Evolutionary conservation across 2,888 invertebrate species (phyloP).

Genomic region (Calliopum simillimum): DNA sequence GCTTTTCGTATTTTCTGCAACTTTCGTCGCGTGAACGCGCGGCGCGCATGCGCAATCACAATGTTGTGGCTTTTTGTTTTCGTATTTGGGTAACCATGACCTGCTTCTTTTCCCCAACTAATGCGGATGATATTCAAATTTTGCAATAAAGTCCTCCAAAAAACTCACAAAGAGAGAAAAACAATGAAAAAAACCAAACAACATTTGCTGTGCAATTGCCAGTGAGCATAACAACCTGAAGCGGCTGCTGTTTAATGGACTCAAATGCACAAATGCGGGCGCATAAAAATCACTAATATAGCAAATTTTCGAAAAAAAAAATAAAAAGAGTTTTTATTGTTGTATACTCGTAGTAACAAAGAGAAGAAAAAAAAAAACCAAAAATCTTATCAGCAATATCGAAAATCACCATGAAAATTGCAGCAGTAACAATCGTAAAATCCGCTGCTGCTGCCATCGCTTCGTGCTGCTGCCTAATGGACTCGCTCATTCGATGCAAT

Average conservation of each 20-base stretch:
- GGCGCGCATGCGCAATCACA: neutral
- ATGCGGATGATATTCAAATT: constrained; percentile 46
- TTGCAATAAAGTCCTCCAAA: constrained; percentile 50
- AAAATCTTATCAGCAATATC: constrained; percentile 43
- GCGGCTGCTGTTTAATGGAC: constrained; percentile 40
- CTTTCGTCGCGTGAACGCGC: constrained; percentile 5
- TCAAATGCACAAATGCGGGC: constrained; percentile 31
- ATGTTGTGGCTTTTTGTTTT: constrained; percentile 1
- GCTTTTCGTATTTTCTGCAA: too few species aligned
- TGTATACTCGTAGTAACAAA: neutral
- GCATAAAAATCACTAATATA: constrained; percentile 29
- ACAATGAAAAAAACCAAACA: neutral
- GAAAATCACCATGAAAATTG: constrained; percentile 28
- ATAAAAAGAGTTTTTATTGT: too few species aligned
- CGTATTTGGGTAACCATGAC: constrained; percentile 50
- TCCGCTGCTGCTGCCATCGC: constrained; percentile 9
- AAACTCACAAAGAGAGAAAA: neutral
- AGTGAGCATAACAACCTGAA: constrained; percentile 57
- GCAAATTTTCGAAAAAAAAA: constrained; percentile 7
- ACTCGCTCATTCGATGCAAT: neutral
- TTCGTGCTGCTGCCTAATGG: constrained; percentile 15
- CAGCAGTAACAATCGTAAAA: constrained; percentile 29
- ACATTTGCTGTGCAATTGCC: constrained; percentile 47
- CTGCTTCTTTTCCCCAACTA: constrained; percentile 48
- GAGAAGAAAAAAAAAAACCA: neutral